Conservation (phyloP, 2,797 vertebrate genomes). For the Geotrypetes seraphini region DNA sequence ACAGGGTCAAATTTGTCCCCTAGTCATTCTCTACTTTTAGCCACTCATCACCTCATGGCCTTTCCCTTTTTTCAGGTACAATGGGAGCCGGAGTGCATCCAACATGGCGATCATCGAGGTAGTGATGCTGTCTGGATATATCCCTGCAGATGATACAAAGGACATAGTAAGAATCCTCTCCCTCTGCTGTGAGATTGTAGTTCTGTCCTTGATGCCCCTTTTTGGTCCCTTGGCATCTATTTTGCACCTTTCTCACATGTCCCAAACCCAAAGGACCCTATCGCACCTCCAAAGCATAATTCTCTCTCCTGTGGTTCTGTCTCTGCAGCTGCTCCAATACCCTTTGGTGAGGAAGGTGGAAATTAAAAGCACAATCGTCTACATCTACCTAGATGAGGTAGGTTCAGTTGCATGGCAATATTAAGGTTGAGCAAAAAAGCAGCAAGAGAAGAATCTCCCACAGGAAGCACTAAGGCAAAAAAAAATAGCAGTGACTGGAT, state of each 20-base stretch:
- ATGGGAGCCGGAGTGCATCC: constrained; percentile 12
- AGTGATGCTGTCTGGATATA: constrained; percentile 19
- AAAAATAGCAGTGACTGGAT: no score
- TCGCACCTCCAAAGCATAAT: neutral
- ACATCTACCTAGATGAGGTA: constrained; percentile 35
- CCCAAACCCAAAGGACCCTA: neutral
- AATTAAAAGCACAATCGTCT: constrained; percentile 16
- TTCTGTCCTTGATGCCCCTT: no score
- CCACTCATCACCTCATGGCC: neutral
- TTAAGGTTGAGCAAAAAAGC: no score
- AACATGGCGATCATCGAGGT: constrained; percentile 37
- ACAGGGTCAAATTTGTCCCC: no score
- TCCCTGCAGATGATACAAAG: neutral
- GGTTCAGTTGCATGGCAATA: no score
- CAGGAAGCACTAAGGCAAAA: no score
- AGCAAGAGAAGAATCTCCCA: no score
- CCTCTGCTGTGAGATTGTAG: neutral
- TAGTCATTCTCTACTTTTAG: no score
- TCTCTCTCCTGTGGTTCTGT: neutral
- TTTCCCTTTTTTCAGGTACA: constrained; percentile 14
- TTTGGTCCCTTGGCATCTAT: neutral
- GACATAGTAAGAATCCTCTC: neutral
- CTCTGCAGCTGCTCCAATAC: constrained; percentile 15
- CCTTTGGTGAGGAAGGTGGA: constrained; percentile 22
- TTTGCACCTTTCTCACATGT: neutral